Evolutionary conservation across 2,888 invertebrate genomes (phyloP).

Genomic region (Cephus nigrinus): DNA sequence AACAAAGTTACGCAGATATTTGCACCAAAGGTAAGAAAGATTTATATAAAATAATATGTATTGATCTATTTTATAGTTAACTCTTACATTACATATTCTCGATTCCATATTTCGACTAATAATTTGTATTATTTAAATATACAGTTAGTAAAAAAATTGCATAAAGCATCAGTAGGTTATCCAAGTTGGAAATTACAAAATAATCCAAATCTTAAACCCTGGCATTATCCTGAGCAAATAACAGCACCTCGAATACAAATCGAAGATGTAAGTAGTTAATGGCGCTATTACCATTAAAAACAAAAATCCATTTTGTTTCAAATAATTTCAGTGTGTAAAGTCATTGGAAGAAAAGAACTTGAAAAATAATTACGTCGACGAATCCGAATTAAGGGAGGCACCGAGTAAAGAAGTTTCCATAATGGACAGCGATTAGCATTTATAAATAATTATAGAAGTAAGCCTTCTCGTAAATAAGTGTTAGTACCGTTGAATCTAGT

Average conservation of each 20-base stretch:
- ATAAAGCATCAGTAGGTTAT: slow-evolving; percentile 86
- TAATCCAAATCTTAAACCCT: slow-evolving; percentile 83
- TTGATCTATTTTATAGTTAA: slow-evolving; percentile 7
- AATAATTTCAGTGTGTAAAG: slow-evolving; percentile 55
- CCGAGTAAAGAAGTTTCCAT: slow-evolving; percentile 50
- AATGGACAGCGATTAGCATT: slow-evolving; percentile 59
- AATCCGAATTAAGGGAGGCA: slow-evolving; percentile 57
- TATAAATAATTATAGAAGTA: slow-evolving; percentile 20
- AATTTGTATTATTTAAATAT: slow-evolving; percentile 18
- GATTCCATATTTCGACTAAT: slow-evolving; percentile 6
- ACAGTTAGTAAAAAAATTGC: slow-evolving; percentile 81
- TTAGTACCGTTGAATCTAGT: slow-evolving; percentile 39
- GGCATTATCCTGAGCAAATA: slow-evolving; percentile 89
- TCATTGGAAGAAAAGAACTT: slow-evolving; percentile 60
- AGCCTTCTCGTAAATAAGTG: slow-evolving; percentile 29
- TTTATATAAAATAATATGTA: background rate
- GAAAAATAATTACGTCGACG: slow-evolving; percentile 61
- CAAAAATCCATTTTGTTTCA: background rate
- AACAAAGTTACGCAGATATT: slow-evolving; percentile 88
- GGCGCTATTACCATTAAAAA: background rate
- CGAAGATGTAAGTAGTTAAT: slow-evolving; percentile 72
- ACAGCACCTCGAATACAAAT: slow-evolving; percentile 77
- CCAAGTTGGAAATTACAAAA: slow-evolving; percentile 83
- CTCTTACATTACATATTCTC: background rate
- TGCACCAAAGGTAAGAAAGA: slow-evolving; percentile 78